These are phyloP conservation scores for Geococcyx californianus DNA, from an alignment of 2,113 vertebrate genomes.

Conservation along the genomic window DNA sequence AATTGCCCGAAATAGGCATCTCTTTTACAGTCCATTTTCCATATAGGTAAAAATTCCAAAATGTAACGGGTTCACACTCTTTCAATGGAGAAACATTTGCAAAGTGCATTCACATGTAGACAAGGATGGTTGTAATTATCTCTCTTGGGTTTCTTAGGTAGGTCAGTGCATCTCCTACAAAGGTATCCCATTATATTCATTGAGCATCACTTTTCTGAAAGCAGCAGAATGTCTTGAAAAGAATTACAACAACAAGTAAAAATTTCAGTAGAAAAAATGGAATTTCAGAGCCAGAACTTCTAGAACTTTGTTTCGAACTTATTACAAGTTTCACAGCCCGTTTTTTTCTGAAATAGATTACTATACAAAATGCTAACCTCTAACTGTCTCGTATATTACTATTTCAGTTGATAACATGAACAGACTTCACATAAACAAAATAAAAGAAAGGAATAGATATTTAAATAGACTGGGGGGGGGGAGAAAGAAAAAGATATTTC, in stretches of 20 bases:
- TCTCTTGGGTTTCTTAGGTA: conserved; percentile 4
- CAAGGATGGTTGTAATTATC: conserved; percentile 6
- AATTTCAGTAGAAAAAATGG: neutral
- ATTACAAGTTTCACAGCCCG: neutral
- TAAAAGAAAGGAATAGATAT: neutral
- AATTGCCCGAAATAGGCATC: conserved; percentile 42
- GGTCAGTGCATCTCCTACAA: conserved; percentile 11
- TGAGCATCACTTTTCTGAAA: neutral
- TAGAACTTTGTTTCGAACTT: neutral
- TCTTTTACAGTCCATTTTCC: conserved; percentile 20
- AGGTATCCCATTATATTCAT: neutral
- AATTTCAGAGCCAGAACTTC: neutral
- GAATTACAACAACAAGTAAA: neutral
- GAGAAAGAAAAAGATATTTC: neutral
- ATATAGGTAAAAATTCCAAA: conserved; percentile 33
- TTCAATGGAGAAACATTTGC: neutral
- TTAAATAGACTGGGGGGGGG: neutral
- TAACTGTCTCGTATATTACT: neutral
- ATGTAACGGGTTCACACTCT: conserved; percentile 26
- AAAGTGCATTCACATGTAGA: neutral
- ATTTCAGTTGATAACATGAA: neutral
- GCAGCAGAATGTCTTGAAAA: neutral
- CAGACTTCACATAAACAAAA: neutral
- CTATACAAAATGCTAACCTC: neutral
- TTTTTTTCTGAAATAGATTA: neutral